phyloP scores from a whole-genome alignment of 2,888 invertebrate species.

The Lymantria dispar region DNA sequence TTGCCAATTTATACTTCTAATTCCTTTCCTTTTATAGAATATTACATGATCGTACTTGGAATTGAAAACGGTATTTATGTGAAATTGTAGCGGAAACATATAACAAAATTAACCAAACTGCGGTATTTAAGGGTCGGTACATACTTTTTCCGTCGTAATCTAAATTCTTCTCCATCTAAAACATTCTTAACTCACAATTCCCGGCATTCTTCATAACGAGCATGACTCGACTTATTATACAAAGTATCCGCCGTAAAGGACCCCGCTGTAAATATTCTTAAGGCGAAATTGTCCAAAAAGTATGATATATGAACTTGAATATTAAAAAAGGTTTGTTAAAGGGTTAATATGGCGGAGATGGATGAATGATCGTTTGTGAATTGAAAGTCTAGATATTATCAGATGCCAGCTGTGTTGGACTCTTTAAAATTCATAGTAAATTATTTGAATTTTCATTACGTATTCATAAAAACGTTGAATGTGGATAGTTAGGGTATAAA shows the following conservation, averaged over 20 bases:
- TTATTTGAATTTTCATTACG: neutral
- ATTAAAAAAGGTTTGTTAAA: constrained; percentile 21
- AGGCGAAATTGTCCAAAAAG: constrained; percentile 30
- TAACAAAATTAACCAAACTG: neutral
- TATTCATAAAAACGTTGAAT: neutral
- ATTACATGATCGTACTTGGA: too few relatives aligned
- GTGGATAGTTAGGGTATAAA: neutral
- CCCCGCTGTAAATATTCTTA: constrained; percentile 26
- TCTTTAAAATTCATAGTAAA: constrained; percentile 3
- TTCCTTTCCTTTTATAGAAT: too few relatives aligned
- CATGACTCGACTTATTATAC: constrained; percentile 28
- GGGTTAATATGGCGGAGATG: constrained; percentile 1
- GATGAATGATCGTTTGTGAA: constrained; percentile 15
- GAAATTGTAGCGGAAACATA: neutral
- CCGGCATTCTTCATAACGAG: constrained; percentile 26
- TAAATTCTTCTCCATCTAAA: constrained; percentile 10
- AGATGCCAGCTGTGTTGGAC: constrained; percentile 4
- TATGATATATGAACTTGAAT: constrained; percentile 22
- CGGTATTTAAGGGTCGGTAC: neutral
- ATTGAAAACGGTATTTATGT: neutral
- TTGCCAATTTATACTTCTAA: too few relatives aligned
- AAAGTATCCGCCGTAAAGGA: constrained; percentile 9
- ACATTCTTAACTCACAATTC: constrained; percentile 29
- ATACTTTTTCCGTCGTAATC: neutral
- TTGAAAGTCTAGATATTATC: constrained; percentile 3